Base-by-base conservation (phyloP, 2,797 vertebrate species). In the Bufotes viridis region DNA sequence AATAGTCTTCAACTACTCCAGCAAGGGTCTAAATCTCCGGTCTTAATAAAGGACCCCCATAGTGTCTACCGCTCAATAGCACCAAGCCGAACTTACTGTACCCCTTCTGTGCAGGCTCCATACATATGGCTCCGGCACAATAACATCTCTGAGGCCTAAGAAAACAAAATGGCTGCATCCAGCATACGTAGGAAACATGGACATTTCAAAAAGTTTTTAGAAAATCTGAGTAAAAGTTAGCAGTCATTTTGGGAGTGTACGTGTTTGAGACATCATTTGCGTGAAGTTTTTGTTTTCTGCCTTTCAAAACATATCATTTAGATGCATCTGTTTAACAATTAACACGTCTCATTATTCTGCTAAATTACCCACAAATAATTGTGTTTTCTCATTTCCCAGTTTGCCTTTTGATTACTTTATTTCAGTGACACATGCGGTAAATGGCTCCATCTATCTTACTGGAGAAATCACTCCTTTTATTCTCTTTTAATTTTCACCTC, bases 241-340 rank as follows among this genome's bases (percentile, higher is more conserved):
- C 11, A 75, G 20, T 61, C 0, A 75, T 76, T 84, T 58, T 7
- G 26, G n/a, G 10, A 51, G 55, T 69, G 18, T 69, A 53, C 61
- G 5, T n/a, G 75, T 55, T 78, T 82, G 18, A 84, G 53, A 20
- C 58, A 42, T 42, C 55, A n/a, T 58, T 84, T 84, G 10, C 18
- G 20, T 58, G 7, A 22, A 20, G 26, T 74, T 84, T 75, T 58
- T 14, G 22, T n/a, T 61, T 75, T 49, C 29, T 18, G 74, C 26
- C 82, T 75, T 60, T 84, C 82, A 75, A 6, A 84, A 75, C 82
- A 72, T 75, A 34, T 84, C 57, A 81, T 87, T 70, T 80, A 42
- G 51, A 49, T 49, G 42, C 78, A 70, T 87, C 81, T 87, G 34
- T 87, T 58, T 81, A 34, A 20, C 65, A 80, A 87, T 87, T 69